Conservation (phyloP, 2,797 vertebrate genomes). For the Poecilia wingei region DNA sequence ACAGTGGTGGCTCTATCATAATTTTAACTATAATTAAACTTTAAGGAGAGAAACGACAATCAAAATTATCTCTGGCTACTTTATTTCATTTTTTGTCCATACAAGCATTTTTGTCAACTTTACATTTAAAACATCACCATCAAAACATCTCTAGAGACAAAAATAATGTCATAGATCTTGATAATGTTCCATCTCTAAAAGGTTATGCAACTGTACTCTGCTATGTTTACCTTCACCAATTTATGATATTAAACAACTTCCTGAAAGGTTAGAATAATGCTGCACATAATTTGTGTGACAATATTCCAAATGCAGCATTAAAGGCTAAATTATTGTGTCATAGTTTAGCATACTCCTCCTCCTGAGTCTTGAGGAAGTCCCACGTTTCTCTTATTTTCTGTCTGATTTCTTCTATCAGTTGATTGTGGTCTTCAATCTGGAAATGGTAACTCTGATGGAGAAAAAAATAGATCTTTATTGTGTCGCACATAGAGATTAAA, state of each 20-base stretch:
- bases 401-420: not conserved
- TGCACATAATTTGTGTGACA: not conserved
- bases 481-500: not conserved
- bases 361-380: not conserved
- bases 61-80: not conserved
- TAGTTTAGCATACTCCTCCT: not conserved
- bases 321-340: not conserved
- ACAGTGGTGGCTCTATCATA: too few species aligned
- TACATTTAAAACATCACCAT: not conserved
- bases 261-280: not conserved
- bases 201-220: not conserved
- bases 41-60: not conserved
- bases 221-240: not conserved
- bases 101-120: not conserved
- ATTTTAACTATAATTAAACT: not conserved
- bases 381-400: not conserved
- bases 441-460: not conserved
- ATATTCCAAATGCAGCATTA: not conserved
- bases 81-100: not conserved
- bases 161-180: not conserved
- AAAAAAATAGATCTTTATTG: not conserved
- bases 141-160: not conserved
- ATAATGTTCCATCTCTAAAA: not conserved
- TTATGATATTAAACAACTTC: not conserved
- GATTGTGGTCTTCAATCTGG: not conserved